phyloP scores from a whole-genome alignment of 1,140 invertebrate species.

The Plodia interpunctella region DNA sequence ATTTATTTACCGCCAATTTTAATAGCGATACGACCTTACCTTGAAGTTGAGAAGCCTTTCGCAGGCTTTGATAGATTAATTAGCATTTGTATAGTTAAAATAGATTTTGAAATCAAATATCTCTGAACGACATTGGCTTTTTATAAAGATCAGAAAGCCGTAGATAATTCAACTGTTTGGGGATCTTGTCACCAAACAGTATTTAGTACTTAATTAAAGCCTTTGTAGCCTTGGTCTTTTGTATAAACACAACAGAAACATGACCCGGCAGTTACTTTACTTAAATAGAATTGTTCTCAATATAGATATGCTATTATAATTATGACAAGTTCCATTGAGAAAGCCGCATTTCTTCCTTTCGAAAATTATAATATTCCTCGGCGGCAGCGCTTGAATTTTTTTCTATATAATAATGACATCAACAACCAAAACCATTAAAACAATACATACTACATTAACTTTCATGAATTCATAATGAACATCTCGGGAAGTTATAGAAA shows the following conservation, averaged over 20 bases:
- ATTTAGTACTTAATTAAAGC: constrained; percentile 14
- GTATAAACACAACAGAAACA: constrained; percentile 14
- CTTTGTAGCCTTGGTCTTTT: constrained; percentile 19
- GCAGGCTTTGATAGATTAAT: neutral
- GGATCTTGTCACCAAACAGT: constrained; percentile 13
- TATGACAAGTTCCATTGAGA: too few species aligned
- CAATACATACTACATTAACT: too few species aligned
- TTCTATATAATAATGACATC: too few species aligned
- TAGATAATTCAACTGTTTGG: constrained; percentile 16
- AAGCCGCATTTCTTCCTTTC: neutral
- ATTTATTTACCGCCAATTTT: neutral
- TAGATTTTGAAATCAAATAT: constrained; percentile 14
- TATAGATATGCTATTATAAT: neutral
- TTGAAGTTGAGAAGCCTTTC: constrained; percentile 32
- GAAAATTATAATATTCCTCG: neutral
- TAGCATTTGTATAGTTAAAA: constrained; percentile 3
- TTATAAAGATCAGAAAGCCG: constrained; percentile 17
- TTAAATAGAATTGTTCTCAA: neutral
- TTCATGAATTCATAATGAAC: too few species aligned
- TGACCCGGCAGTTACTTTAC: constrained; percentile 7
- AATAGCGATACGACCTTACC: constrained; percentile 39
- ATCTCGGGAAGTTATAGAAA: too few species aligned
- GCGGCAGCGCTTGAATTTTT: too few species aligned
- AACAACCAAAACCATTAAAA: too few species aligned
- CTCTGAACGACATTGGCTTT: constrained; percentile 16